Percentiles rank a stretch among this genome's conserved stretches.
Conservation (phyloP, 2,113 vertebrate species). For the Canis aureus region DNA sequence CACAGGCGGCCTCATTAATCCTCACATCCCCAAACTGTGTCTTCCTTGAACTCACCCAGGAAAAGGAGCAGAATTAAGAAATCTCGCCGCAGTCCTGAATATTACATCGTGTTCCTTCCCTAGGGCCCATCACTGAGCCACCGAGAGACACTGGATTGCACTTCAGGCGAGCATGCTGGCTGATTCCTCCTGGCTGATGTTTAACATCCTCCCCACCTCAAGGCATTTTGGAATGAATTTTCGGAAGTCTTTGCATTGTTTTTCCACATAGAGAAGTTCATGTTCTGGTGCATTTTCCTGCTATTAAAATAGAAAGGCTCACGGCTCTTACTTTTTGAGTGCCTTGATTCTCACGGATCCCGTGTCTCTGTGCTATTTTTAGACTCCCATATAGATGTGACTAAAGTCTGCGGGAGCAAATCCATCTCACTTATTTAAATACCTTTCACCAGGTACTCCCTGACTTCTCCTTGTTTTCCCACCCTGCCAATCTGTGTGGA, state of each 20-base stretch:
- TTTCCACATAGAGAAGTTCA: slow-evolving; percentile 36
- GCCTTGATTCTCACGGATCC: background rate
- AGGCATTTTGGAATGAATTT: slow-evolving; percentile 59
- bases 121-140: background rate
- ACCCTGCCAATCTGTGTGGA: slow-evolving; percentile 56
- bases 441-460: slow-evolving; percentile 63
- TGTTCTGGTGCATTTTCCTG: slow-evolving; percentile 23
- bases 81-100: background rate
- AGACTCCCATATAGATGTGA: background rate
- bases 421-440: slow-evolving; percentile 45
- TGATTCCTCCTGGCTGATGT: background rate
- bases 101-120: background rate
- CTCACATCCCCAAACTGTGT: background rate
- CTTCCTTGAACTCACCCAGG: background rate
- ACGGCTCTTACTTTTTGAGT: background rate
- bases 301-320: slow-evolving; percentile 68
- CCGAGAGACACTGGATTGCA: background rate
- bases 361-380: slow-evolving; percentile 27
- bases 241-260: slow-evolving; percentile 38
- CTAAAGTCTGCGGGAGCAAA: background rate
- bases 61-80: slow-evolving; percentile 8
- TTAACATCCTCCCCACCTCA: background rate
- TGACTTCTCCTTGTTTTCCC: slow-evolving; percentile 15
- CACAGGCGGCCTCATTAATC: background rate
- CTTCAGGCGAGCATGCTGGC: background rate